Conservation (phyloP, 1,140 invertebrate genomes). For the Bombus vancouverensis region DNA sequence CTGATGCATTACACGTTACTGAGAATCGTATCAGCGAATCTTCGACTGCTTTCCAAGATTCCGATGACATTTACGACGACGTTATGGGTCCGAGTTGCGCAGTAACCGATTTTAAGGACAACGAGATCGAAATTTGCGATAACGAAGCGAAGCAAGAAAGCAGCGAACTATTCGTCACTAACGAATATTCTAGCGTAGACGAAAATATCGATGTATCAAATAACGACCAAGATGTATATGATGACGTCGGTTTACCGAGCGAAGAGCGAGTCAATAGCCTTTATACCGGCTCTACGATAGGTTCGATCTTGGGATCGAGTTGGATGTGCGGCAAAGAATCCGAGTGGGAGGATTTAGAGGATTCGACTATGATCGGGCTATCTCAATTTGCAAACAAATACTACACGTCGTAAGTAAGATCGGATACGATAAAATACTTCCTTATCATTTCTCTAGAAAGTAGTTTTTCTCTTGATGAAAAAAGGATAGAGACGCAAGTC, state of each 20-base stretch:
- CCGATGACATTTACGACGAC: constrained; percentile 75
- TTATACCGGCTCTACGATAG: constrained; percentile 71
- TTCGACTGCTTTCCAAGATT: neutral
- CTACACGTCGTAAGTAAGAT: constrained; percentile 44
- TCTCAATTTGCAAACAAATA: neutral
- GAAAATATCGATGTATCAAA: constrained; percentile 50
- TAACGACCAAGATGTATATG: constrained; percentile 74
- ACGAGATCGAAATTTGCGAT: neutral
- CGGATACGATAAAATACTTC: too few species aligned
- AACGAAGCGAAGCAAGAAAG: constrained; percentile 12
- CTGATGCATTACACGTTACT: neutral
- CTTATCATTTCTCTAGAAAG: neutral
- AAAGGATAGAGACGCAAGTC: constrained; percentile 32
- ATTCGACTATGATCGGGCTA: constrained; percentile 35
- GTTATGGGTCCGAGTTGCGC: constrained; percentile 49
- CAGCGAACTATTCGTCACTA: constrained; percentile 54
- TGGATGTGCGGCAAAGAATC: constrained; percentile 72
- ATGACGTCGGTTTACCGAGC: constrained; percentile 73
- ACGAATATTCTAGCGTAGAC: constrained; percentile 72
- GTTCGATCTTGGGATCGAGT: constrained; percentile 52
- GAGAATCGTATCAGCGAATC: neutral
- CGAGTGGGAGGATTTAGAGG: constrained; percentile 77
- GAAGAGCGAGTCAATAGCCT: constrained; percentile 78
- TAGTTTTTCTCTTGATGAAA: neutral
- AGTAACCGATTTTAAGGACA: neutral